phyloP scores from a whole-genome alignment of 2,113 vertebrate genomes.

The Naja naja region DNA sequence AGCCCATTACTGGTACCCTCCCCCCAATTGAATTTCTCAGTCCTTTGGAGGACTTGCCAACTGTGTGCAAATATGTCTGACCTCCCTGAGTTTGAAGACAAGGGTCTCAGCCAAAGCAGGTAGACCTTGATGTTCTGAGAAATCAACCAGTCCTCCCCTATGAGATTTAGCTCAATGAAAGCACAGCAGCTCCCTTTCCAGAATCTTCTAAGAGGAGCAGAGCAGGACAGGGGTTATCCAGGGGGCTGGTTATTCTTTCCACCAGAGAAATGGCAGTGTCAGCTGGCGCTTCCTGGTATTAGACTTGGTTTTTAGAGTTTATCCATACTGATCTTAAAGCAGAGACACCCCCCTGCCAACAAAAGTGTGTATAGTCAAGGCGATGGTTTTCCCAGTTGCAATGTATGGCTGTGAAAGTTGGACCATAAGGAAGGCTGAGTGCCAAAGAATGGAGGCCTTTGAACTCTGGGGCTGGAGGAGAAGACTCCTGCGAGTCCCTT shows the following conservation, averaged over 20 bases:
- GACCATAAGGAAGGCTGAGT: too few relatives aligned
- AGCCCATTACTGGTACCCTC: too few relatives aligned
- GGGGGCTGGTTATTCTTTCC: slow-evolving; percentile 27
- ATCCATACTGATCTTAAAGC: background rate
- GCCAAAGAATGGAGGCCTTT: too few relatives aligned
- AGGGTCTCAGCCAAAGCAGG: slow-evolving; percentile 16
- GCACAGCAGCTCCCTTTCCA: slow-evolving; percentile 43
- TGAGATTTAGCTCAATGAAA: slow-evolving; percentile 62
- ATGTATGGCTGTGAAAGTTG: too few relatives aligned
- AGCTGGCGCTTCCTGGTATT: background rate
- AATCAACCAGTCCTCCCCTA: slow-evolving; percentile 51
- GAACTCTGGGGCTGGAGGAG: too few relatives aligned
- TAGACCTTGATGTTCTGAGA: slow-evolving; percentile 37
- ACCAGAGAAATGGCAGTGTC: rapidly evolving
- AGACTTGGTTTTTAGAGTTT: background rate
- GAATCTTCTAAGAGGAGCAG: slow-evolving; percentile 48
- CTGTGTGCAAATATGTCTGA: background rate
- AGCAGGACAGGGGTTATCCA: slow-evolving; percentile 34
- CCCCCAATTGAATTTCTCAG: background rate
- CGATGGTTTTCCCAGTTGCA: too few relatives aligned
- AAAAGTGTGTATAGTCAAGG: too few relatives aligned
- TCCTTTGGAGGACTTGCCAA: rapidly evolving
- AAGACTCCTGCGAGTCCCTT: too few relatives aligned
- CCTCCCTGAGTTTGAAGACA: background rate
- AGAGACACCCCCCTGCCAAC: too few relatives aligned